A percentile compares a stretch with the other conserved stretches of the same genome.
phyloP scores from a whole-genome alignment of 2,888 invertebrate genomes.

The Pterostichus madidus region DNA sequence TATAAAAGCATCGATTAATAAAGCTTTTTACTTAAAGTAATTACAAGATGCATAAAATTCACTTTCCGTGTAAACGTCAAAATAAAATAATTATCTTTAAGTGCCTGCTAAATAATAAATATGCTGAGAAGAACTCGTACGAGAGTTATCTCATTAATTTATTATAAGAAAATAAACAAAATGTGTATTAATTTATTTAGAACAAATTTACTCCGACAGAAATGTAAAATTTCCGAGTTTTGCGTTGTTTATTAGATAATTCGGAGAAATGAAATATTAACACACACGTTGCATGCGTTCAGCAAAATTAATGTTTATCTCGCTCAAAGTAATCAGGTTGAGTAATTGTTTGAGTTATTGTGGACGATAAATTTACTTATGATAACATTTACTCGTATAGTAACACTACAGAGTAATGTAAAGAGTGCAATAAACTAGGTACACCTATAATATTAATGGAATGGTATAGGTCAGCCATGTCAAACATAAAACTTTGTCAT shows the following conservation, averaged over 20 bases:
- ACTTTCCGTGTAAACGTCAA: slow-evolving; percentile 40
- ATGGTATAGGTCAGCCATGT: no score
- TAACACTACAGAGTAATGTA: no score
- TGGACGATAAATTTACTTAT: no score
- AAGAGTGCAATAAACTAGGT: no score
- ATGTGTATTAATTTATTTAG: background rate
- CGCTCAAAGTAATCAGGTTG: background rate
- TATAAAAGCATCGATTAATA: slow-evolving; percentile 37
- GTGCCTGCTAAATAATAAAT: slow-evolving; percentile 28
- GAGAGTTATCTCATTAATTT: slow-evolving; percentile 23
- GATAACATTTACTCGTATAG: no score
- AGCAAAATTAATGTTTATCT: no score
- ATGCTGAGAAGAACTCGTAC: background rate
- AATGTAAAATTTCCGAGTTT: background rate
- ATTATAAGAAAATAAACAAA: slow-evolving; percentile 31
- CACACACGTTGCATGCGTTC: no score
- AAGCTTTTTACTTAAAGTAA: slow-evolving; percentile 12
- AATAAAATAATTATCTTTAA: slow-evolving; percentile 39
- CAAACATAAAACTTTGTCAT: no score
- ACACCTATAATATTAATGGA: no score
- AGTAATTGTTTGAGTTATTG: no score
- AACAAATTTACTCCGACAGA: no score
- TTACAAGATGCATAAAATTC: slow-evolving; percentile 43
- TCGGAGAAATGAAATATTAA: no score
- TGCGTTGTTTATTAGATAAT: background rate